Conservation (phyloP, 2,888 invertebrate species). For the Rosalia funebris region DNA sequence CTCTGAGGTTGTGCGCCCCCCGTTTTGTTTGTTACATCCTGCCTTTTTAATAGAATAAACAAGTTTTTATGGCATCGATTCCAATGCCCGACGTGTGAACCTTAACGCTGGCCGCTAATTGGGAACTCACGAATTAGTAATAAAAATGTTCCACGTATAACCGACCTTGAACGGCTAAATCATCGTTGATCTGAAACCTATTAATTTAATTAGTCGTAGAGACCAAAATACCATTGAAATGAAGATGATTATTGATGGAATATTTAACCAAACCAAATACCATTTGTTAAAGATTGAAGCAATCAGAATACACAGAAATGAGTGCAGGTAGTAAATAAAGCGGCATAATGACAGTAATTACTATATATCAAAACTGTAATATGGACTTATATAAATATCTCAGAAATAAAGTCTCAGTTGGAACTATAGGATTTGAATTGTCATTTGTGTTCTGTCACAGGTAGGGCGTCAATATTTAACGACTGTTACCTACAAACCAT, state of each 20-base stretch:
- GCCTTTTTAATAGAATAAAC: conserved; percentile 25
- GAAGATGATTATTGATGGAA: background rate
- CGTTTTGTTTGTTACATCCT: conserved; percentile 24
- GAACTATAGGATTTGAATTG: too few species aligned
- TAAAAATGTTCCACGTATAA: background rate
- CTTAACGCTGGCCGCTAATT: conserved; percentile 14
- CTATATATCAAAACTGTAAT: too few species aligned
- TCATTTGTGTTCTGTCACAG: too few species aligned
- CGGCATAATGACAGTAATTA: too few species aligned
- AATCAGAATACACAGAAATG: too few species aligned
- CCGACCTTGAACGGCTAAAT: background rate
- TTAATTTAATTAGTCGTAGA: background rate
- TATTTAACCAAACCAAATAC: too few species aligned
- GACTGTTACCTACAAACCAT: too few species aligned
- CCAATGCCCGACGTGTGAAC: conserved; percentile 13
- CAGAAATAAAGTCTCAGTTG: too few species aligned
- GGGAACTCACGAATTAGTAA: conserved; percentile 10
- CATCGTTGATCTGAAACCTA: background rate
- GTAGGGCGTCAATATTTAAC: too few species aligned
- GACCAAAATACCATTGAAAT: background rate
- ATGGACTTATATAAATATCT: too few species aligned
- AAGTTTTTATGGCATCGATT: conserved; percentile 11
- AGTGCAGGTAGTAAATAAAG: too few species aligned
- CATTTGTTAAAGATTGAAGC: too few species aligned
- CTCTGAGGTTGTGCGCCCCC: conserved; percentile 6